Percentiles rank a stretch among this genome's conserved stretches.
phyloP scores from a whole-genome alignment of 1,140 invertebrate species.

The Philotrypesis tridentata region DNA sequence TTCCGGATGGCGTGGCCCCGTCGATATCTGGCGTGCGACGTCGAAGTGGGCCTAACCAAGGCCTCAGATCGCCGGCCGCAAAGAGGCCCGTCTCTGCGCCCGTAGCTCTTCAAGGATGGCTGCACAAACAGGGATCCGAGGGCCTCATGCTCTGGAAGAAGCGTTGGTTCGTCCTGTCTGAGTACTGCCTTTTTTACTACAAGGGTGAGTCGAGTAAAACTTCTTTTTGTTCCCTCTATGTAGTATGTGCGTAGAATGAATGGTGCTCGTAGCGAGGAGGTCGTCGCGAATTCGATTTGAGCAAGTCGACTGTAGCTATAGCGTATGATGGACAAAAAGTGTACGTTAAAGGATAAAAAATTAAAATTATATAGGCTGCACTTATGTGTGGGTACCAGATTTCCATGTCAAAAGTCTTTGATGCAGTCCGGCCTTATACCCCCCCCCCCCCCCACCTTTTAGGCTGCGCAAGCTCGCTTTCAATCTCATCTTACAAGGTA shows the following conservation, averaged over 20 bases:
- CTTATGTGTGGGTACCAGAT: neutral
- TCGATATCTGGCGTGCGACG: conserved; percentile 77
- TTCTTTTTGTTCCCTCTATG: neutral
- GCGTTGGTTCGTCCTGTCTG: conserved; percentile 94
- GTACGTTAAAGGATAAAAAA: too few relatives aligned
- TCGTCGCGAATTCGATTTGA: too few relatives aligned
- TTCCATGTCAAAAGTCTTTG: neutral
- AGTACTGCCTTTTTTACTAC: conserved; percentile 96
- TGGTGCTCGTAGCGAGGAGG: too few relatives aligned
- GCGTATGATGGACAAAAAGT: too few relatives aligned
- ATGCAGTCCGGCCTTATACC: neutral
- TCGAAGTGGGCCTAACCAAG: conserved; percentile 75
- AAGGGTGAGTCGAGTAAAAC: conserved; percentile 82
- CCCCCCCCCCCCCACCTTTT: neutral
- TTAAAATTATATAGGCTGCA: neutral
- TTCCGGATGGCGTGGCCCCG: conserved; percentile 70
- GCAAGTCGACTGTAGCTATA: too few relatives aligned
- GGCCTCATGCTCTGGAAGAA: conserved; percentile 95
- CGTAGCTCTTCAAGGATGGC: conserved; percentile 90
- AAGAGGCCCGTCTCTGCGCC: conserved; percentile 85
- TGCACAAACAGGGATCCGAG: conserved; percentile 93
- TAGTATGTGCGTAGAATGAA: too few relatives aligned
- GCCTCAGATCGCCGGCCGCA: conserved; percentile 83
- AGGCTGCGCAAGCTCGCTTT: neutral
- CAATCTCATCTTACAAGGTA: neutral